Conservation (phyloP, 2,888 invertebrate species). For the Melolontha melolontha region DNA sequence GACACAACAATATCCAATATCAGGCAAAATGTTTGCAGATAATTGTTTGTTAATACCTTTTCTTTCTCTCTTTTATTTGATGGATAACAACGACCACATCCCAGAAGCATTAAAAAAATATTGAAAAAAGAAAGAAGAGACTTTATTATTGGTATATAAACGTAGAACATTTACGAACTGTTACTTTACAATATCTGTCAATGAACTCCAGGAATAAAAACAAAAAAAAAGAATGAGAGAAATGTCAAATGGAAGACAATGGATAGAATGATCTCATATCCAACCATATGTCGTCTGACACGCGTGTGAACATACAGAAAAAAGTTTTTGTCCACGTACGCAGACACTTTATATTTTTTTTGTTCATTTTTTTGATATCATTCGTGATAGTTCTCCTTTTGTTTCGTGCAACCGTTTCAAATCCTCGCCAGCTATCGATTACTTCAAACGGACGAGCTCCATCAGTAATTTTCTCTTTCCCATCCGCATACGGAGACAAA, state of each 20-base stretch:
- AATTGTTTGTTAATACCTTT: no score
- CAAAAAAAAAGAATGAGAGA: not conserved
- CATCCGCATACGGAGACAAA: slow-evolving; percentile 11
- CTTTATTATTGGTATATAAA: not conserved
- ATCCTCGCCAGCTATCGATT: slow-evolving; percentile 19
- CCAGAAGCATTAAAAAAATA: no score
- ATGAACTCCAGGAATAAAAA: not conserved
- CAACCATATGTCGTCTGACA: slow-evolving; percentile 14
- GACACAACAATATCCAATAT: no score
- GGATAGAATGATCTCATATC: not conserved
- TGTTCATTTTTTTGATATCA: slow-evolving; percentile 9
- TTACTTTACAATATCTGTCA: not conserved
- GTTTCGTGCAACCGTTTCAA: slow-evolving; percentile 23
- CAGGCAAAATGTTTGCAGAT: no score
- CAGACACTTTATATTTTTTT: slow-evolving; percentile 18
- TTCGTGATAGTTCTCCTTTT: slow-evolving; percentile 34
- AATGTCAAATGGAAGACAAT: slow-evolving; percentile 9
- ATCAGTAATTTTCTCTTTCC: slow-evolving; percentile 23
- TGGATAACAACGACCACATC: no score
- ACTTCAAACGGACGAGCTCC: slow-evolving; percentile 1
- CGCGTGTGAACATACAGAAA: slow-evolving; percentile 10
- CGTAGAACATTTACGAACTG: not conserved
- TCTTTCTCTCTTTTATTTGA: no score
- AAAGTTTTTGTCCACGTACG: slow-evolving; percentile 9
- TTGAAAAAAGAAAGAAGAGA: no score